Evolutionary conservation across 2,888 invertebrate genomes (phyloP), one percentile per base, ranked within the genome.

Genomic region (Physocephala rufipes): DNA sequence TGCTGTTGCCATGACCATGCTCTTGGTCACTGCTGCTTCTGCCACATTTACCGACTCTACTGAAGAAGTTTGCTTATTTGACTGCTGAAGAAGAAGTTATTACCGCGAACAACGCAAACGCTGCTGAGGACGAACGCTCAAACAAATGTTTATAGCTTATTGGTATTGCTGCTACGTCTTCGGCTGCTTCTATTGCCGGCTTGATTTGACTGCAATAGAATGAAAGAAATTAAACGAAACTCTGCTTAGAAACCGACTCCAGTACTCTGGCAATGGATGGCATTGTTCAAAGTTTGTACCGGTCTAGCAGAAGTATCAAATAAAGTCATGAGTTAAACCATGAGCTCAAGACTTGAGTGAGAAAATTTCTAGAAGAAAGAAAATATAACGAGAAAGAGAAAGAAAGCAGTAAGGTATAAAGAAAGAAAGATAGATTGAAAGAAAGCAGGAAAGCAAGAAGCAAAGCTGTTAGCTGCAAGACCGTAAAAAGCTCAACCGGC

Each of bases 161-260:
- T 45, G 70, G 51, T 24, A 30, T 49, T 43, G 30, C 73, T 66
- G 61, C 73, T 66, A 81, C 83, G 83, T 82, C 78, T 79, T 78
- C 80, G 81, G 79, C 79, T 79, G 80, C 53, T 36, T 36, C 49
- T 49, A 19, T 19, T 49, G 49, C 49, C 19, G 82, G 79, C 77
- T 76, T 76, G 75, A 69, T 67, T 36, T 36, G 9, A 36, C 65
- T 43, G 43, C 79, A 81, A 82, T 80, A 82, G 74, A 81, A 82
- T 79, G 82, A 78, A 79, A 78, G 78, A 75, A 77, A 49, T 19
- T 58, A 49, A 71, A 45, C 43, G 64, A 58, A 65, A 59, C 61
- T 51, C 47, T 47, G 45, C 63, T 71, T 58, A 69, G 68, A 63
- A 67, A 69, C 62, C 1, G 0, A 49, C 63, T 68, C 59, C 19